Evolutionary conservation across 2,888 invertebrate genomes (phyloP).

Genomic region (Criorhina ranunculi): DNA sequence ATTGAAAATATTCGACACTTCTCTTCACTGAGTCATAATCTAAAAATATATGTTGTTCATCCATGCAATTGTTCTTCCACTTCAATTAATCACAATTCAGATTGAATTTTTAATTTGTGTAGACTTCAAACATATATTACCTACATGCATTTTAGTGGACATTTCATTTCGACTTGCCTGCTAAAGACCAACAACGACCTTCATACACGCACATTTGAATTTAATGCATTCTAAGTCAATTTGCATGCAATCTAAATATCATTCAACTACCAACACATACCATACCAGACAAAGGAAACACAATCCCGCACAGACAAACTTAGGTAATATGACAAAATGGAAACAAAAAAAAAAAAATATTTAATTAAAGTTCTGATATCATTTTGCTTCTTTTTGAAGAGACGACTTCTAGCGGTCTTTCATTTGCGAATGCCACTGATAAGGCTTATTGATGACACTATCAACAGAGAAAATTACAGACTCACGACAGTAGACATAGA

Average conservation of each 20-base stretch:
- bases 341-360: too few species aligned
- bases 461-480: constrained; percentile 40
- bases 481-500: constrained; percentile 1
- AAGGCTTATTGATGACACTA: constrained; percentile 17
- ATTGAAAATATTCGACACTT: too few species aligned
- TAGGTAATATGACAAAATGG: background rate
- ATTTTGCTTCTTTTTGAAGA: background rate
- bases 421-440: constrained; percentile 4
- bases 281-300: background rate
- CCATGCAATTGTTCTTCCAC: too few species aligned
- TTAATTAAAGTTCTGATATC: background rate
- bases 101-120: background rate
- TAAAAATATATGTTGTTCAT: too few species aligned
- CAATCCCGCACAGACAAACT: background rate
- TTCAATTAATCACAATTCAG: too few species aligned
- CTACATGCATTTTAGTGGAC: background rate
- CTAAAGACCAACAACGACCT: background rate
- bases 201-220: too few species aligned
- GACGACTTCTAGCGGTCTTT: constrained; percentile 2
- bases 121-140: too few species aligned
- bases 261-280: background rate
- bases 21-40: too few species aligned
- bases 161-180: too few species aligned
- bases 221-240: background rate
- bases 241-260: constrained; percentile 1